Evolutionary conservation across 2,888 invertebrate genomes (phyloP).

Genomic region (Monopis laevigella): DNA sequence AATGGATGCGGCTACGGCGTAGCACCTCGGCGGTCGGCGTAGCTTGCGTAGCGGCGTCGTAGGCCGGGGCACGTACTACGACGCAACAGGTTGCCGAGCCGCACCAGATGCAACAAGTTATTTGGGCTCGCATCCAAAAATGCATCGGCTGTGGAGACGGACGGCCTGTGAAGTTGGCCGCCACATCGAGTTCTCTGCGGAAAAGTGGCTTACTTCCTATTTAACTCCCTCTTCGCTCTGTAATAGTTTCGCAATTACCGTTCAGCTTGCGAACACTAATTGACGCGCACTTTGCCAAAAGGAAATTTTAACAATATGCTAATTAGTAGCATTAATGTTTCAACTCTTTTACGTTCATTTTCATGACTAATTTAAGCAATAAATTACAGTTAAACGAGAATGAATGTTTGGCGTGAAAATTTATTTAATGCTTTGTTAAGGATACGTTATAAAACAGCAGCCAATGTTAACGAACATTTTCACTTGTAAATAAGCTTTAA

Average conservation of each 20-base stretch:
- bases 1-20: constrained; percentile 30
- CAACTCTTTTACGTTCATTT: too few species aligned
- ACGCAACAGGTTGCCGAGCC: constrained; percentile 52
- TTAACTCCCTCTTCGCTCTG: constrained; percentile 21
- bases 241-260: constrained; percentile 26
- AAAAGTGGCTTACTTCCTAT: constrained; percentile 37
- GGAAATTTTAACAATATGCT: constrained; percentile 11
- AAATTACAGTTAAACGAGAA: too few species aligned
- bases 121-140: constrained; percentile 64
- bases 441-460: too few species aligned
- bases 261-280: constrained; percentile 21
- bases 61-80: constrained; percentile 25
- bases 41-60: constrained; percentile 1
- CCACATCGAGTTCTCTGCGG: constrained; percentile 25
- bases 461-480: too few species aligned
- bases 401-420: too few species aligned
- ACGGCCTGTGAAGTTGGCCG: constrained; percentile 37
- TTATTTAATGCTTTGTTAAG: too few species aligned
- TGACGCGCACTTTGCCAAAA: constrained; percentile 17
- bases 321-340: constrained; percentile 5
- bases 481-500: too few species aligned
- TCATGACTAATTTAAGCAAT: too few species aligned
- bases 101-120: constrained; percentile 55
- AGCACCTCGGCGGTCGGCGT: constrained; percentile 3
- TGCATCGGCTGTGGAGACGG: constrained; percentile 45